Evolutionary conservation across 2,113 vertebrate genomes (phyloP).

Genomic region (Rhinolophus ferrumequinum): DNA sequence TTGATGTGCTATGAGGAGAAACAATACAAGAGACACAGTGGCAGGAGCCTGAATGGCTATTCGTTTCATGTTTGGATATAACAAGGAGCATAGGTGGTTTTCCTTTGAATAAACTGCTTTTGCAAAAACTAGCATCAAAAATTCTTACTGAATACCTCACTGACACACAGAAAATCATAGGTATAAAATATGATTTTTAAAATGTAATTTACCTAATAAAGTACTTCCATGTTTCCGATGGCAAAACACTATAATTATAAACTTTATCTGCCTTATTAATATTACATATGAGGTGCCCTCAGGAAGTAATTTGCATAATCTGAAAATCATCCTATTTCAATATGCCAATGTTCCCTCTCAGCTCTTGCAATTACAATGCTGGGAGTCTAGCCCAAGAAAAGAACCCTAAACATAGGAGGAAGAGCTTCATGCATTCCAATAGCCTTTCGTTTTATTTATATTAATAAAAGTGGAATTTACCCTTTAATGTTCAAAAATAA

Average conservation of each 20-base stretch:
- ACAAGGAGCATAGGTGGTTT: background rate
- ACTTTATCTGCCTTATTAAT: background rate
- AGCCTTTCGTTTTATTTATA: background rate
- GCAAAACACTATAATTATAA: background rate
- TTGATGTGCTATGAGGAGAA: background rate
- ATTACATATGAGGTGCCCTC: background rate
- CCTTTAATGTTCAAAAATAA: background rate
- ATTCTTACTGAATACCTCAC: background rate
- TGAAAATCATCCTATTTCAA: constrained; percentile 37
- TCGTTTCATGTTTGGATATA: background rate
- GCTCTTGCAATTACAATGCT: background rate
- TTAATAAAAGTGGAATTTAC: background rate
- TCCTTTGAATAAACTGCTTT: background rate
- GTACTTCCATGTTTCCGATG: background rate
- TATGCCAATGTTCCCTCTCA: background rate
- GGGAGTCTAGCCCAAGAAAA: background rate
- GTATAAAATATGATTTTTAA: background rate
- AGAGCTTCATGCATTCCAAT: background rate
- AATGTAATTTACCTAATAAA: background rate
- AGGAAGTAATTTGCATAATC: constrained; percentile 49
- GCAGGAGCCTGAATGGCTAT: background rate
- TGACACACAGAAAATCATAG: background rate
- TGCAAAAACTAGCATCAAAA: background rate
- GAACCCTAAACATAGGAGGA: constrained; percentile 20
- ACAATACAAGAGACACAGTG: background rate